phyloP scores from a whole-genome alignment of 2,888 invertebrate genomes.

The Gastrophysa polygoni region DNA sequence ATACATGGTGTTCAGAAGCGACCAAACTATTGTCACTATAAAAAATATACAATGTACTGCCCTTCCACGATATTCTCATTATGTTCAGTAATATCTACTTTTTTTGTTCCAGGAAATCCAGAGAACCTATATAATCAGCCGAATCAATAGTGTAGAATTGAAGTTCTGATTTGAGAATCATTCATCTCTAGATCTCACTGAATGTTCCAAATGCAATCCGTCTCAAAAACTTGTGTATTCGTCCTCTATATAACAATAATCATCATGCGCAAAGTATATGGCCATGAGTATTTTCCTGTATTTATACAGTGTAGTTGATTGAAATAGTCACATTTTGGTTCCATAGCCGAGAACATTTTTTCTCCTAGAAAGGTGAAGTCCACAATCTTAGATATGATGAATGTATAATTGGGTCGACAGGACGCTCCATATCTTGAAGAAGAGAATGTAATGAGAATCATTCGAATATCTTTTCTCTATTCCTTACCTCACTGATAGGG shows the following conservation, averaged over 20 bases:
- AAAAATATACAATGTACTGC: too few species aligned
- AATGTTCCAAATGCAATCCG: conserved; percentile 43
- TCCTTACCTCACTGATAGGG: too few species aligned
- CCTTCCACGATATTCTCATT: too few species aligned
- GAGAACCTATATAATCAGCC: conserved; percentile 38
- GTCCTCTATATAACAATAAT: conserved; percentile 45
- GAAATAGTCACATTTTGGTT: not conserved
- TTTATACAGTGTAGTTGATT: not conserved
- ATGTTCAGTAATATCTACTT: conserved; percentile 10
- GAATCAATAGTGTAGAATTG: conserved; percentile 41
- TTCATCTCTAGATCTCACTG: conserved; percentile 31
- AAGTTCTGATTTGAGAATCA: conserved; percentile 36
- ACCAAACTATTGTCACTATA: too few species aligned
- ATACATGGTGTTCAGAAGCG: too few species aligned
- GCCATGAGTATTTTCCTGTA: conserved; percentile 24
- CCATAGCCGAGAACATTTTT: not conserved
- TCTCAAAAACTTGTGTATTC: conserved; percentile 41
- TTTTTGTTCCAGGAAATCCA: conserved; percentile 43
- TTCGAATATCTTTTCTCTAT: too few species aligned
- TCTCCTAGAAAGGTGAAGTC: too few species aligned
- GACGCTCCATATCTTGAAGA: too few species aligned
- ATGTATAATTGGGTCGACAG: too few species aligned
- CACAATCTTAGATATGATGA: too few species aligned
- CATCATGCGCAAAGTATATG: not conserved
- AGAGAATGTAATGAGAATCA: too few species aligned